Evolutionary conservation across 2,113 vertebrate genomes (phyloP).

Genomic region (Tympanuchus pallidicinctus): DNA sequence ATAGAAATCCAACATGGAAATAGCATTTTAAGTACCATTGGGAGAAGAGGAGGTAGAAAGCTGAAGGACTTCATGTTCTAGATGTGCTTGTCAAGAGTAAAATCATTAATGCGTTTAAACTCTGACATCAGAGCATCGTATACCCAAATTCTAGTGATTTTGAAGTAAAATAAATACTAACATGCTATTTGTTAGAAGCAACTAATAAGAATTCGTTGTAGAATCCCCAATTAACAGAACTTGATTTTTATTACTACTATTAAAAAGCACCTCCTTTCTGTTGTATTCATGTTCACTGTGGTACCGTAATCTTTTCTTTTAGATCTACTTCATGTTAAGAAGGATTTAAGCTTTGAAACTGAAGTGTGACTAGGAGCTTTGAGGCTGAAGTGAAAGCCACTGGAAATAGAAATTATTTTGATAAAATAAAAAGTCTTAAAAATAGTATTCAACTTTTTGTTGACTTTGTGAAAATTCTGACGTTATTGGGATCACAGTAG

Average conservation of each 20-base stretch:
- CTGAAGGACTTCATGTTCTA: not conserved
- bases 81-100: not conserved
- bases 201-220: not conserved
- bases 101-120: not conserved
- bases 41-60: rapidly evolving
- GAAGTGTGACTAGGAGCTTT: not conserved
- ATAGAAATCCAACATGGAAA: not conserved
- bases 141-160: not conserved
- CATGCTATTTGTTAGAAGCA: not conserved
- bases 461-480: not conserved
- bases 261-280: not conserved
- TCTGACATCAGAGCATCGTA: not conserved
- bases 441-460: not conserved
- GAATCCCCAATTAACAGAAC: not conserved
- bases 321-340: not conserved
- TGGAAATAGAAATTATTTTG: not conserved
- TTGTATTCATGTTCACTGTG: not conserved
- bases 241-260: not conserved
- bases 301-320: not conserved
- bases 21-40: not conserved
- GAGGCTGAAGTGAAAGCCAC: not conserved
- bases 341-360: not conserved
- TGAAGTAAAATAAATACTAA: not conserved
- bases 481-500: not conserved
- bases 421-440: not conserved